phyloP scores from a whole-genome alignment of 2,797 vertebrate species.

The Myotis myotis region DNA sequence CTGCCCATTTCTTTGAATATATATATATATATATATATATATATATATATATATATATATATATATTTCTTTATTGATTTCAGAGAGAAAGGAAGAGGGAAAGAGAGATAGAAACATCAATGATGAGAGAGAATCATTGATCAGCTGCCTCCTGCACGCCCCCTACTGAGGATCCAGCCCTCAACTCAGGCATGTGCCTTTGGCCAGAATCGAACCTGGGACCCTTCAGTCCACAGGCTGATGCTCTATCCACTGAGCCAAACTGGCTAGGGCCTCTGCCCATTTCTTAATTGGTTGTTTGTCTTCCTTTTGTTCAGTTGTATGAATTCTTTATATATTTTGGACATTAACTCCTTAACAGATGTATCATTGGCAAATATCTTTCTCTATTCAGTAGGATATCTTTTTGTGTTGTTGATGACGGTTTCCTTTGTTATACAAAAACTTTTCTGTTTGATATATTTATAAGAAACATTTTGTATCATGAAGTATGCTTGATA shows the following conservation, averaged over 20 bases:
- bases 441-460: neutral
- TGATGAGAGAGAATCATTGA: no score
- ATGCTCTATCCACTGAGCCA: no score
- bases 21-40: no score
- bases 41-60: no score
- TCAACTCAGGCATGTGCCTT: no score
- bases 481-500: neutral
- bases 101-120: no score
- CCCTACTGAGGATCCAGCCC: no score
- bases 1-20: neutral
- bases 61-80: no score
- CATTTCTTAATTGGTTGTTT: neutral
- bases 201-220: no score
- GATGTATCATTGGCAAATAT: neutral
- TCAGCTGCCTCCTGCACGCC: no score
- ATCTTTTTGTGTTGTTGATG: neutral
- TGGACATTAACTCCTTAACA: neutral
- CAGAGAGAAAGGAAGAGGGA: no score
- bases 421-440: neutral
- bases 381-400: neutral
- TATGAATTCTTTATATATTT: neutral
- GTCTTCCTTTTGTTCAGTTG: neutral
- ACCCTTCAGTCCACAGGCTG: no score
- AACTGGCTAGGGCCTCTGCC: neutral
- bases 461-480: neutral